These are phyloP conservation scores for Hirtodrosophila duncani DNA, from an alignment of 2,888 invertebrate genomes.

Conservation along the genomic window DNA sequence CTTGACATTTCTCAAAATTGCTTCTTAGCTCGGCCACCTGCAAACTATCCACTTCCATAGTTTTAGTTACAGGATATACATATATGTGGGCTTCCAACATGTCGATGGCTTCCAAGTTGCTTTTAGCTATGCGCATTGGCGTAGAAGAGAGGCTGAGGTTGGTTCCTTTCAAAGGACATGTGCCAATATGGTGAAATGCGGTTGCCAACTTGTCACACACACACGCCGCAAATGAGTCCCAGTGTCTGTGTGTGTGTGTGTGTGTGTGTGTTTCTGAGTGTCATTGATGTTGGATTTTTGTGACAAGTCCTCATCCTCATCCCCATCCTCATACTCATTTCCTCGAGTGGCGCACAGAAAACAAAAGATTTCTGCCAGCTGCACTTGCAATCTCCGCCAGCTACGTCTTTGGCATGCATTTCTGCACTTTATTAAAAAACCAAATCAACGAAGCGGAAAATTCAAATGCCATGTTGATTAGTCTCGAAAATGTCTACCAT, in stretches of 20 bases:
- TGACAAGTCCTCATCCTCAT: conserved; percentile 16
- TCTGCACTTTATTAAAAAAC: conserved; percentile 72
- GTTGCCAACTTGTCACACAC: conserved; percentile 41
- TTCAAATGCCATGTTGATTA: conserved; percentile 69
- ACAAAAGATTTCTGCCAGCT: conserved; percentile 64
- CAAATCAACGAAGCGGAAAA: conserved; percentile 70
- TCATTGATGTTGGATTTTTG: conserved; percentile 46
- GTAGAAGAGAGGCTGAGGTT: background rate
- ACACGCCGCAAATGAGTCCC: conserved; percentile 17
- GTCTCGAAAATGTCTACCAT: conserved; percentile 9
- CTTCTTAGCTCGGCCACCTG: too few relatives aligned
- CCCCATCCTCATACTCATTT: conserved; percentile 59
- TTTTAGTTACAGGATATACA: too few relatives aligned
- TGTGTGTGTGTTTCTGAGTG: conserved; percentile 23
- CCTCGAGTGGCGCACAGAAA: conserved; percentile 59
- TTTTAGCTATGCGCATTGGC: too few relatives aligned
- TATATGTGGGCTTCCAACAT: too few relatives aligned
- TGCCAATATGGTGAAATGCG: conserved; percentile 69
- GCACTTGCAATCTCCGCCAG: conserved; percentile 14
- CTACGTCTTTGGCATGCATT: conserved; percentile 36
- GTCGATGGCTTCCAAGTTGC: too few relatives aligned
- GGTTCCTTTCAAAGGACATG: conserved; percentile 60
- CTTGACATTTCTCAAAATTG: too few relatives aligned
- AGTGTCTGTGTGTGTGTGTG: conserved; percentile 1
- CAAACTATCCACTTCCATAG: too few relatives aligned